phyloP scores from a whole-genome alignment of 1,140 invertebrate genomes.

The Heliconius congener region DNA sequence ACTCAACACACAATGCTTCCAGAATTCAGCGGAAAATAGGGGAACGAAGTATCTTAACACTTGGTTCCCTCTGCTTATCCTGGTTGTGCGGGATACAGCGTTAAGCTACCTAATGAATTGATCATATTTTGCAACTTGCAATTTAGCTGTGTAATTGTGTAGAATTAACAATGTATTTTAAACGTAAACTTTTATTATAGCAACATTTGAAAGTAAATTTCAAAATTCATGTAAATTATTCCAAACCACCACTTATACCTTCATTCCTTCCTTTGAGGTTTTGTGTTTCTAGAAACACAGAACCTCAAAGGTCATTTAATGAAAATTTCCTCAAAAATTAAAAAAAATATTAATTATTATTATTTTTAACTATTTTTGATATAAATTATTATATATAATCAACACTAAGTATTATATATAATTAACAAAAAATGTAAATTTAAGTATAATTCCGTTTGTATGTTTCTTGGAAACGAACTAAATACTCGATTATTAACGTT shows the following conservation, averaged over 20 bases:
- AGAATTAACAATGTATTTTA: not conserved
- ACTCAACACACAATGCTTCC: too few relatives aligned
- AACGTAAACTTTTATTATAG: too few relatives aligned
- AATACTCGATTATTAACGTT: not conserved
- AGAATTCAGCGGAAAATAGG: too few relatives aligned
- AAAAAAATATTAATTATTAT: not conserved
- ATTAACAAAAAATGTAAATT: not conserved
- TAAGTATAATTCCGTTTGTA: not conserved
- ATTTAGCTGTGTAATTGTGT: not conserved
- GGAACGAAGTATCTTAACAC: too few relatives aligned
- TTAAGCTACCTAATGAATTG: too few relatives aligned
- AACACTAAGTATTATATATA: not conserved
- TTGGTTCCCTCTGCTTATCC: too few relatives aligned
- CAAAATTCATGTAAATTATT: not conserved
- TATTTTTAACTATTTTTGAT: slow-evolving; percentile 1
- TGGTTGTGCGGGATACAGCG: too few relatives aligned
- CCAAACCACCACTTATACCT: too few relatives aligned
- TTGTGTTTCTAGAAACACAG: too few relatives aligned
- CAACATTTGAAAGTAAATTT: not conserved
- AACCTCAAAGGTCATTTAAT: too few relatives aligned
- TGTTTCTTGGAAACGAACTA: not conserved
- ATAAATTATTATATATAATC: not conserved
- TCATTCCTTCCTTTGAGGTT: too few relatives aligned
- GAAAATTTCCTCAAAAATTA: too few relatives aligned
- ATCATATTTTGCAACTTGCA: not conserved